Conservation (phyloP, 2,113 vertebrate genomes). For the Pontoporia blainvillei region DNA sequence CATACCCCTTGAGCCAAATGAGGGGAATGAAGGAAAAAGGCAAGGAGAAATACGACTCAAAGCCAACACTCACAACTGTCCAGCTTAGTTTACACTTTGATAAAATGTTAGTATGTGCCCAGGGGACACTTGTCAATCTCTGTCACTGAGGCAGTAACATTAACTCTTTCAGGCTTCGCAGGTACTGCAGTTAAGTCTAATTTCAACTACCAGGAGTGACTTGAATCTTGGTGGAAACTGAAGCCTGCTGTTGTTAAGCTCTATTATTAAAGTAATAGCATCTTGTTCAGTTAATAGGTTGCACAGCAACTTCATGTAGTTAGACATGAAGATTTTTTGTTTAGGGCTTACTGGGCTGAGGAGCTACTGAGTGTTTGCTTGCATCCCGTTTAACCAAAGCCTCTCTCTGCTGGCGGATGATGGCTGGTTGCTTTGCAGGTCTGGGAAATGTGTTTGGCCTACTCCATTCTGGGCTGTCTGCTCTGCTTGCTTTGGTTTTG, state of each 20-base stretch:
- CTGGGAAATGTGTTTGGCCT: slow-evolving; percentile 58
- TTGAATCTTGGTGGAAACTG: background rate
- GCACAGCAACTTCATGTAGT: background rate
- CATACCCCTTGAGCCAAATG: background rate
- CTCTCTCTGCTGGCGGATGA: slow-evolving; percentile 46
- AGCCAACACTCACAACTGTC: background rate
- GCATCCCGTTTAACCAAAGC: background rate
- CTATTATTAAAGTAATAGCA: background rate
- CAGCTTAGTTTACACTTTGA: background rate
- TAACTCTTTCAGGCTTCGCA: background rate
- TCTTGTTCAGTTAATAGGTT: background rate
- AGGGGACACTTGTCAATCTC: background rate
- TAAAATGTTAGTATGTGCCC: background rate
- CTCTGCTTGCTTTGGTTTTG: slow-evolving; percentile 74
- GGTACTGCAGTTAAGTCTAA: background rate
- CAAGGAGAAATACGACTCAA: background rate
- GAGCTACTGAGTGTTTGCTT: background rate
- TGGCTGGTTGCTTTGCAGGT: slow-evolving; percentile 28
- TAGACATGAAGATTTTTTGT: background rate
- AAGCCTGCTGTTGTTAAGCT: background rate
- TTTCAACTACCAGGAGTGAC: background rate
- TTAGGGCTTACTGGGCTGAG: background rate
- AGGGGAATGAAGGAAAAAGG: background rate
- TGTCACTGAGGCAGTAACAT: background rate
- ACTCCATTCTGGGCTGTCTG: background rate